phyloP scores from a whole-genome alignment of 2,113 vertebrate genomes.

The Sorex fumeus region DNA sequence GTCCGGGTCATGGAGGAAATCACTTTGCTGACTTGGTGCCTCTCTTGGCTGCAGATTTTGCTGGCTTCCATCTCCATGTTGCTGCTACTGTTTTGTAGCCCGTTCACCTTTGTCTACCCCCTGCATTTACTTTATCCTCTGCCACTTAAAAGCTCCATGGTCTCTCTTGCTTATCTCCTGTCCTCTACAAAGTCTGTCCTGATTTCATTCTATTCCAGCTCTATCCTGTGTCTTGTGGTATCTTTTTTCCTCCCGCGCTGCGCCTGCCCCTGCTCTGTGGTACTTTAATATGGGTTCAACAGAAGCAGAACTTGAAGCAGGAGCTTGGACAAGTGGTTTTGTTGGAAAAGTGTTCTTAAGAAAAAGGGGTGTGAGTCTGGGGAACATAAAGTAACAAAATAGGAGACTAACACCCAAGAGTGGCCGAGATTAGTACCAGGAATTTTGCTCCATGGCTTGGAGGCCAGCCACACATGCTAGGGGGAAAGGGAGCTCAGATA shows the following conservation, averaged over 20 bases:
- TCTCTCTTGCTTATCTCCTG: not conserved
- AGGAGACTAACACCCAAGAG: no score
- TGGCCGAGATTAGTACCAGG: no score
- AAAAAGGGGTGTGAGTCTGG: not conserved
- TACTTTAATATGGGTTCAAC: not conserved
- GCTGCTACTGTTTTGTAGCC: not conserved
- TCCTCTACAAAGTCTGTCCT: not conserved
- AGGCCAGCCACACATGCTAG: no score
- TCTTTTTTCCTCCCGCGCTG: not conserved
- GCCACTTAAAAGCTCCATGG: not conserved
- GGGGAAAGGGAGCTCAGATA: no score
- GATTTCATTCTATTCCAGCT: not conserved
- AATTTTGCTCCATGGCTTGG: no score
- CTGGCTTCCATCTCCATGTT: not conserved
- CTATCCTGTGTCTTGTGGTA: not conserved
- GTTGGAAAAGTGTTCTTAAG: not conserved
- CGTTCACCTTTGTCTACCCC: not conserved
- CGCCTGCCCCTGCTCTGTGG: not conserved
- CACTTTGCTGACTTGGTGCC: conserved; percentile 4
- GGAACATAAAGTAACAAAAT: no score
- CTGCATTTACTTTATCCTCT: not conserved
- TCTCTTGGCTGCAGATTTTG: conserved; percentile 23
- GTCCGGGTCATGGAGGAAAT: not conserved
- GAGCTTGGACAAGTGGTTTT: not conserved
- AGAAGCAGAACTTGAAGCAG: not conserved